Base-by-base conservation (phyloP, 2,888 invertebrate species). In the Metopia argyrocephala region DNA sequence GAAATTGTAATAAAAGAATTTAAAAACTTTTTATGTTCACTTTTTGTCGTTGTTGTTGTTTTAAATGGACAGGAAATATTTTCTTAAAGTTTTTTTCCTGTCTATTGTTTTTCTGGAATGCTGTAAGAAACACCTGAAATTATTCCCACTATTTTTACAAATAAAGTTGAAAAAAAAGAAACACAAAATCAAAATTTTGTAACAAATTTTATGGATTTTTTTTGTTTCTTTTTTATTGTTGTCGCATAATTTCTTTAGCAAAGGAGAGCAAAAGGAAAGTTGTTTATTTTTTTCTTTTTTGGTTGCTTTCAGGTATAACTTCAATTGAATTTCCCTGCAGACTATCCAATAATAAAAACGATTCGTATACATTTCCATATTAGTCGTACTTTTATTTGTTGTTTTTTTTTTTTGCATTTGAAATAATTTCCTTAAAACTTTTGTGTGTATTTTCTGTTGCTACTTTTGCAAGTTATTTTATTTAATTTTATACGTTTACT, bases 271-370 rank as follows among this genome's bases (percentile, higher is more conserved):
- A 27, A 23, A 54, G 25, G 38, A 52, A 4, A 52, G 38, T 78
- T 57, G 56, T 54, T 75, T 38, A 25, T 46, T 68, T 45, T 54
- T 27, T 50, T 45, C 45, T 75, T 61, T 75, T 38, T 31, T 76
- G 68, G 66, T 62, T 66, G 66, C 83, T 82, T 75, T 83, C 84
- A 84, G 84, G 84, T 84, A 84, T 73, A 82, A 82, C 79, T 82
- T 83, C 84, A 84, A 84, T 83, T 84, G 84, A 76, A 79, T 82
- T 79, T 83, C 83, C 83, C 82, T 69, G 79, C 66, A 83, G 82
- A 83, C 83, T 50, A 61, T 2, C 48, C 62, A 9, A 68, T 68
- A 69, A 76, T 64, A 50, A 38, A 38, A 61, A 78, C 71, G 46
- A 48, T 70, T 28, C 56, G 65, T 62, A 76, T 64, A 46, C 54